phyloP scores from a whole-genome alignment of 2,888 invertebrate genomes.

The Dorcus parallelipipedus region DNA sequence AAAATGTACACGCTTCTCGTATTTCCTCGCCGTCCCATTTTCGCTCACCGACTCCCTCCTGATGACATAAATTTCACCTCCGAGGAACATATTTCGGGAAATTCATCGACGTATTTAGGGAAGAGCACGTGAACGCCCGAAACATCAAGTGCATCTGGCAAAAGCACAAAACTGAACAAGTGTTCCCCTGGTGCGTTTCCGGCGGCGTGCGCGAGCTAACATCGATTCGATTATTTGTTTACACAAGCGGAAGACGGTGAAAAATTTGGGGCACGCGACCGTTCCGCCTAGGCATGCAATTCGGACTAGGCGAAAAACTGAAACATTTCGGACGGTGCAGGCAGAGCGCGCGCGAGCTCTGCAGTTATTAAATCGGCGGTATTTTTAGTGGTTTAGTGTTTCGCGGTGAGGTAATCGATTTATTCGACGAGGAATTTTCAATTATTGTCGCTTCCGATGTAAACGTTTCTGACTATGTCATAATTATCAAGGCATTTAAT shows the following conservation, averaged over 20 bases:
- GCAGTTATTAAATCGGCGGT: not conserved
- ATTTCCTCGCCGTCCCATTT: slow-evolving; percentile 25
- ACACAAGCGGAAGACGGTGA: not conserved
- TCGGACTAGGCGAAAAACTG: too few species aligned
- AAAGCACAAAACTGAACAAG: not conserved
- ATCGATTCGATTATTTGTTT: not conserved
- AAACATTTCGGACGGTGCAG: too few species aligned
- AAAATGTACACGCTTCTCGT: slow-evolving; percentile 44
- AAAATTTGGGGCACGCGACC: not conserved
- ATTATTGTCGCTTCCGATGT: too few species aligned
- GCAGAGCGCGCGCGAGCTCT: too few species aligned
- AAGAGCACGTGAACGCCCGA: not conserved
- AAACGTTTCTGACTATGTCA: too few species aligned
- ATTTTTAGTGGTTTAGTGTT: slow-evolving; percentile 9
- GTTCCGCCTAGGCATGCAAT: too few species aligned
- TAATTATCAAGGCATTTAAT: too few species aligned
- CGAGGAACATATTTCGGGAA: slow-evolving; percentile 39
- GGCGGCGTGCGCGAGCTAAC: not conserved
- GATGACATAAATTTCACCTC: slow-evolving; percentile 39
- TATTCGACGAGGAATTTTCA: too few species aligned
- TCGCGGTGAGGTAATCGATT: not conserved
- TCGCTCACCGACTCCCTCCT: slow-evolving; percentile 27
- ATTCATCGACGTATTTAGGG: not conserved
- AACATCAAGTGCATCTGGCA: not conserved
- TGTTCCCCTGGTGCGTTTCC: too few species aligned